Percentiles rank a stretch among this genome's conserved stretches.
These are phyloP conservation scores for Acleris laterana DNA, from an alignment of 2,888 invertebrate genomes.

Conservation along the genomic window DNA sequence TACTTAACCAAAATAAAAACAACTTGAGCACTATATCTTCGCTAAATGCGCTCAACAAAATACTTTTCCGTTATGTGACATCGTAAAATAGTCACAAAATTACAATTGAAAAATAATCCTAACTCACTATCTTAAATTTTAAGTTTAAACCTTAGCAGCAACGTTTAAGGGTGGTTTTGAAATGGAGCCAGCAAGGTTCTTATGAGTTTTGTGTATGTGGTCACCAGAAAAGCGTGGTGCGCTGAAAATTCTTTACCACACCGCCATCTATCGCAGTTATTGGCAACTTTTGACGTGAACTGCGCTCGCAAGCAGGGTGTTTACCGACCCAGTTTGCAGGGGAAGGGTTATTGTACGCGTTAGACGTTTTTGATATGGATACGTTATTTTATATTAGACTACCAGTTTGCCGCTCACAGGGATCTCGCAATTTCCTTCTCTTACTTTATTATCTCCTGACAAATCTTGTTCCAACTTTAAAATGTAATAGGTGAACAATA, in stretches of 20 bases:
- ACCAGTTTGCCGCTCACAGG: too few species aligned
- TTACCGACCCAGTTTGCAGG: constrained; percentile 68
- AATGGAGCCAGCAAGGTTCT: neutral
- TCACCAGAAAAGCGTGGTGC: constrained; percentile 12
- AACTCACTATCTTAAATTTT: neutral
- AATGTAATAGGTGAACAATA: neutral
- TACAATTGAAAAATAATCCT: constrained; percentile 1
- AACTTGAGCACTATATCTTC: constrained; percentile 16
- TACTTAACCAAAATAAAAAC: constrained; percentile 15
- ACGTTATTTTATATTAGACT: neutral
- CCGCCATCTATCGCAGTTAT: constrained; percentile 76
- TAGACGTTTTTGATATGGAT: neutral
- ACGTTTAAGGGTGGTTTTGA: constrained; percentile 1
- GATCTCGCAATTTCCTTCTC: too few species aligned
- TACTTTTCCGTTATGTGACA: constrained; percentile 26
- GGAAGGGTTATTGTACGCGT: constrained; percentile 17
- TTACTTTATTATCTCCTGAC: too few species aligned
- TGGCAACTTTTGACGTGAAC: constrained; percentile 67
- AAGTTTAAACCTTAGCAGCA: neutral
- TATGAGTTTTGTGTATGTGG: constrained; percentile 7
- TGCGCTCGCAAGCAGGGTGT: constrained; percentile 57
- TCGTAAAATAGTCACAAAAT: constrained; percentile 17
- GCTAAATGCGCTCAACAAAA: constrained; percentile 24
- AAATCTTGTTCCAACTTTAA: neutral
- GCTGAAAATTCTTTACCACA: constrained; percentile 59